phyloP scores from a whole-genome alignment of 2,888 invertebrate genomes.

The Galerucella pusilla region DNA sequence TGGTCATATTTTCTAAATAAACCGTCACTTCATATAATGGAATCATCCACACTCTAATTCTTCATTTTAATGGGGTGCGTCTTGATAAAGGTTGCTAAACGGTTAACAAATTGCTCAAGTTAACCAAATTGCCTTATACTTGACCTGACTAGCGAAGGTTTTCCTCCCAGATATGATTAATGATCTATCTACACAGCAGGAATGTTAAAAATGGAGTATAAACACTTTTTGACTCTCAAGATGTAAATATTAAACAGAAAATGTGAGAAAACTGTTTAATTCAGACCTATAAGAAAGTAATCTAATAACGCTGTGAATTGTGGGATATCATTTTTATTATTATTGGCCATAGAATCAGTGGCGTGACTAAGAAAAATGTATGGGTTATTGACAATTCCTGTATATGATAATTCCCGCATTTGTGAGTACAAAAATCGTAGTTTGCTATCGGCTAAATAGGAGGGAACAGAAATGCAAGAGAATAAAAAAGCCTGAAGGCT shows the following conservation, averaged over 20 bases:
- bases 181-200: constrained; percentile 16
- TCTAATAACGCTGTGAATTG: no score
- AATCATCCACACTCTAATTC: constrained; percentile 37
- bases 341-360: no score
- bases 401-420: no score
- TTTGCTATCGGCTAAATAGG: no score
- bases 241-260: background rate
- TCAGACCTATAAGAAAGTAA: no score
- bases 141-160: constrained; percentile 34
- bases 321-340: no score
- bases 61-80: constrained; percentile 45
- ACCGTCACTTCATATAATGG: constrained; percentile 28
- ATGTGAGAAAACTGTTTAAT: background rate
- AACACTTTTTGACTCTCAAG: background rate
- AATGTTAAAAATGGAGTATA: constrained; percentile 1
- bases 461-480: no score
- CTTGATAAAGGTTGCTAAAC: constrained; percentile 45
- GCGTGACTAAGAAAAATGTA: no score
- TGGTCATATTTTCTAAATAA: constrained; percentile 1
- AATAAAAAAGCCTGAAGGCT: no score
- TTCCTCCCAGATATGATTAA: constrained; percentile 43
- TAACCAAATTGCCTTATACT: constrained; percentile 41
- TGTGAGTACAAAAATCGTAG: no score
- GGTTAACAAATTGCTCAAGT: constrained; percentile 48
- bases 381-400: no score